phyloP scores from a whole-genome alignment of 2,113 vertebrate genomes.

The Thinocorus orbignyianus region DNA sequence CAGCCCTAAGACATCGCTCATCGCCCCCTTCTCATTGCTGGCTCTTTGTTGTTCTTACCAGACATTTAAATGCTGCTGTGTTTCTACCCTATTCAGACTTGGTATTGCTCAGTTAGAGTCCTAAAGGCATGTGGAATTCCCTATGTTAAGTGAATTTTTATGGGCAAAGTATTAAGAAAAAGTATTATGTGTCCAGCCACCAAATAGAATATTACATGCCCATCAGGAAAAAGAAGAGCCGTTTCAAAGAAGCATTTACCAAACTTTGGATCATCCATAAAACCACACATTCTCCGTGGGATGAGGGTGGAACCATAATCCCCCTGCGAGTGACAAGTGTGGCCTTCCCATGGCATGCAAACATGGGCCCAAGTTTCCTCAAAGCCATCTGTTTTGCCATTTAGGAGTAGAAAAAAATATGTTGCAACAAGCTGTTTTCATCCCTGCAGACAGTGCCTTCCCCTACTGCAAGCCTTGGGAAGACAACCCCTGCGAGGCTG shows the following conservation, averaged over 20 bases:
- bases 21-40: neutral
- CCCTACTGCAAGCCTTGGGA: neutral
- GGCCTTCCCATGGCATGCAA: neutral
- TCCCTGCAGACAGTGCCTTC: neutral
- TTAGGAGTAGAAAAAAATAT: neutral
- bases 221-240: accelerated
- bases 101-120: neutral
- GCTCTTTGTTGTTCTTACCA: neutral
- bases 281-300: neutral
- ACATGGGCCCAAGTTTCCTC: neutral
- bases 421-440: neutral
- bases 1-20: neutral
- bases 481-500: neutral
- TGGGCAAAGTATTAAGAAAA: neutral
- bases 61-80: neutral
- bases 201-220: neutral
- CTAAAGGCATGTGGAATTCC: neutral
- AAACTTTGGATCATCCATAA: neutral
- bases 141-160: neutral
- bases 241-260: neutral
- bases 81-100: neutral
- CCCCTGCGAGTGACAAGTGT: neutral
- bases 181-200: neutral
- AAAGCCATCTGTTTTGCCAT: neutral
- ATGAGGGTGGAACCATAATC: neutral